Conservation (phyloP, 2,888 invertebrate species). For the Volucella inanis region DNA sequence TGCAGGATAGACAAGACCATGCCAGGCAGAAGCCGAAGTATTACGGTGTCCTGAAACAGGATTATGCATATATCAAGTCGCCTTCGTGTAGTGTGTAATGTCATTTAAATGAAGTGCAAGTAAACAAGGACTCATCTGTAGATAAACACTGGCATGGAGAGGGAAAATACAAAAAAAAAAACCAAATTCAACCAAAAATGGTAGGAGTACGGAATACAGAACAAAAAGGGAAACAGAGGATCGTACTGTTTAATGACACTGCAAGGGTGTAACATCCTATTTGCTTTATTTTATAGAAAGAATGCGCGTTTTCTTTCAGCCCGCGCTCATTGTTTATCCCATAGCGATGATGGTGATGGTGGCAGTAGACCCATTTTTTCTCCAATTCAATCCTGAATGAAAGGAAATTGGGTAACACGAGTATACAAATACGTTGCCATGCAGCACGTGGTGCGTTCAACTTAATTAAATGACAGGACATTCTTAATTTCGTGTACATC, state of each 20-base stretch:
- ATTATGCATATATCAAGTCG: slow-evolving; percentile 15
- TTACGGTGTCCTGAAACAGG: slow-evolving; percentile 22
- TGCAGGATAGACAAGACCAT: too few relatives aligned
- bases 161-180: neutral
- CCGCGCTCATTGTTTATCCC: slow-evolving; percentile 15
- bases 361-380: neutral
- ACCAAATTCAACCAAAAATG: neutral
- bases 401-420: neutral
- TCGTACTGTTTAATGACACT: slow-evolving; percentile 36
- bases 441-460: slow-evolving; percentile 36
- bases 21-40: neutral
- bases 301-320: slow-evolving; percentile 8
- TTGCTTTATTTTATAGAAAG: neutral
- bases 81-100: slow-evolving; percentile 24
- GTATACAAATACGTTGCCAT: slow-evolving; percentile 5
- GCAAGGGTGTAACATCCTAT: slow-evolving; percentile 24
- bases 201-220: neutral
- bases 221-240: neutral
- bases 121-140: slow-evolving; percentile 45
- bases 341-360: neutral
- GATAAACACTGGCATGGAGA: neutral
- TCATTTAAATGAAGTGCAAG: slow-evolving; percentile 62
- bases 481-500: slow-evolving; percentile 33
- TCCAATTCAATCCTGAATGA: neutral
- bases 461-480: slow-evolving; percentile 61